Evolutionary conservation across 2,797 vertebrate species (phyloP), one percentile per base, ranked within the genome.

Genomic region (Sylvilagus floridanus): DNA sequence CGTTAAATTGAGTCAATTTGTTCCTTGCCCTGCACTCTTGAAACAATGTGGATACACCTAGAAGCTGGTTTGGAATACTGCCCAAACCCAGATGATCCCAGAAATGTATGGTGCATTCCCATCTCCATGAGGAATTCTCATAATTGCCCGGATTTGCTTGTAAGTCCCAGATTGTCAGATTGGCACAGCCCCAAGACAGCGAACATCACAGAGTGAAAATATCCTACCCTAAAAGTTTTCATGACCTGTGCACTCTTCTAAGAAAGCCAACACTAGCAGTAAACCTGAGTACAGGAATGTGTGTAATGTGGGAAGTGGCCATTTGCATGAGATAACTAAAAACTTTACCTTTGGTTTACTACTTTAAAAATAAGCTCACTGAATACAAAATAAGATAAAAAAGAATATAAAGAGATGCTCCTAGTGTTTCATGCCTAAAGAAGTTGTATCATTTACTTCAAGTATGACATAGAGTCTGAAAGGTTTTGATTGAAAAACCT

Each of bases 311-410:
- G 47, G 35, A 79, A 75, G 54, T 92, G 60, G 47, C 35, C 35
- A 28, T 71, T 87, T 88, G 37, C 9, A 10, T 21, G 30, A 86
- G 73, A n/a, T 87, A 72, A 54, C 90, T 76, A n/a, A 77, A 96
- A 91, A 35, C 17, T n/a, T 73, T n/a, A 82, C 37, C 32, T 26
- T 82, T 68, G 37, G 72, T 72, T 94, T 73, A 71, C 47, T 88
- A 2, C 68, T 94, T 95, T 84, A 76, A 95, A 83, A 88, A 82
- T 89, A 91, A 88, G 87, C 75, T 68, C 66, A 26, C 8, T 77
- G 37, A 57, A 47, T 88, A 47, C 60, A 78, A 91, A 96, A 83
- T 88, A 79, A 54, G 63, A 42, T 50, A 47, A 42, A 71, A 90
- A 88, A 65, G 7, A 14, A 4, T 16, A 12, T 35, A 84, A 93